A percentile compares a stretch with the other conserved stretches of the same genome.
Evolutionary conservation across 1,140 invertebrate species (phyloP).

Genomic region (Thaumatotibia leucotreta): DNA sequence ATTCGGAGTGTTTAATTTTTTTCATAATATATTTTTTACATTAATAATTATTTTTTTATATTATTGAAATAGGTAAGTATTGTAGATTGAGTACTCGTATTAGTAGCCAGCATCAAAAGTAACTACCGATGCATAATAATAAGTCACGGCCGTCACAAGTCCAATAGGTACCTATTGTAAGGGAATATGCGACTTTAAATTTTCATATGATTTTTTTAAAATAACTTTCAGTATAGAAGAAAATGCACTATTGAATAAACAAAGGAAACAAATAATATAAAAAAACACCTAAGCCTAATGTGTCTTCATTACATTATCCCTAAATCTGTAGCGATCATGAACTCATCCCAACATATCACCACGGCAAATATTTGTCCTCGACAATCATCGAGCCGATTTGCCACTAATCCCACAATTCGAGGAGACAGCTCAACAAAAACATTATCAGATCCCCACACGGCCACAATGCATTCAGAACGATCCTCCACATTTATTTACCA

Average conservation of each 20-base stretch:
- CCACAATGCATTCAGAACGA: constrained; percentile 45
- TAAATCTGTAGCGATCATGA: constrained; percentile 48
- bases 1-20: too few species aligned
- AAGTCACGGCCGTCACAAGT: too few species aligned
- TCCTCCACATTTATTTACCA: constrained; percentile 54
- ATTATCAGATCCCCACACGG: constrained; percentile 35
- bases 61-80: too few species aligned
- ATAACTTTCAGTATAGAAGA: too few species aligned
- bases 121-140: too few species aligned
- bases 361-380: constrained; percentile 56
- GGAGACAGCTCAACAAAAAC: constrained; percentile 40
- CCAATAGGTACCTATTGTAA: too few species aligned
- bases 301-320: not conserved
- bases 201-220: too few species aligned
- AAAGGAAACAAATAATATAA: not conserved
- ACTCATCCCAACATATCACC: constrained; percentile 38
- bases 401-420: constrained; percentile 45
- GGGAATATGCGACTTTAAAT: too few species aligned
- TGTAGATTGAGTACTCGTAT: too few species aligned
- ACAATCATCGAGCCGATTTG: constrained; percentile 41
- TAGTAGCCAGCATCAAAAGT: too few species aligned
- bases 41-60: too few species aligned
- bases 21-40: too few species aligned
- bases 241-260: not conserved
- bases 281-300: not conserved